Evolutionary conservation across 2,113 vertebrate species (phyloP).

Genomic region (Raja brachyura): DNA sequence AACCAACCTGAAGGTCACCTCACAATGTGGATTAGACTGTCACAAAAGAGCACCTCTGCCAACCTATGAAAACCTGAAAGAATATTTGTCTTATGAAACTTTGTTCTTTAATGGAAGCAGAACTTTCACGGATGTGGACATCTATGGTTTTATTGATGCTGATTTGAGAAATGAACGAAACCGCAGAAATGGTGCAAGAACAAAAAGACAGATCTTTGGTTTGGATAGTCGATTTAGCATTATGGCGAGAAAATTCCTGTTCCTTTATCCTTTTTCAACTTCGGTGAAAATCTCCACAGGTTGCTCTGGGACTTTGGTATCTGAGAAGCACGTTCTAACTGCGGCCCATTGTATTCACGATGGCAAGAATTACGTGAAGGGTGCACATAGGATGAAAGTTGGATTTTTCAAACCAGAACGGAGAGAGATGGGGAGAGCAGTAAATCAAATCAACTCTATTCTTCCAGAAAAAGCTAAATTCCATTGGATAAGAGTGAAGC

Average conservation of each 20-base stretch:
- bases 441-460: constrained; percentile 50
- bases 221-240: constrained; percentile 89
- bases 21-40: constrained; percentile 76
- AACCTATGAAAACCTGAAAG: constrained; percentile 71
- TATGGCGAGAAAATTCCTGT: constrained; percentile 78
- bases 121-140: constrained; percentile 77
- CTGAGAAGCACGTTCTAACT: constrained; percentile 86
- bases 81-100: constrained; percentile 82
- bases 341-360: constrained; percentile 93
- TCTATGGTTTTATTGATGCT: constrained; percentile 63
- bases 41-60: constrained; percentile 71
- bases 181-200: constrained; percentile 53
- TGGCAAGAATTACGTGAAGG: constrained; percentile 91
- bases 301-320: constrained; percentile 85
- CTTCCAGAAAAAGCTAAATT: constrained; percentile 77
- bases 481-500: constrained; percentile 93
- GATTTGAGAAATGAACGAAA: constrained; percentile 41
- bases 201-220: constrained; percentile 87
- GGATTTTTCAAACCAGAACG: constrained; percentile 81
- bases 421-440: constrained; percentile 57
- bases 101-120: constrained; percentile 76
- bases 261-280: constrained; percentile 86
- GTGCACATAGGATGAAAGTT: constrained; percentile 83
- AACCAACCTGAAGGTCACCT: constrained; percentile 74
- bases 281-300: constrained; percentile 92